Conservation (phyloP, 2,113 vertebrate species). For the Sphaerodactylus townsendi region DNA sequence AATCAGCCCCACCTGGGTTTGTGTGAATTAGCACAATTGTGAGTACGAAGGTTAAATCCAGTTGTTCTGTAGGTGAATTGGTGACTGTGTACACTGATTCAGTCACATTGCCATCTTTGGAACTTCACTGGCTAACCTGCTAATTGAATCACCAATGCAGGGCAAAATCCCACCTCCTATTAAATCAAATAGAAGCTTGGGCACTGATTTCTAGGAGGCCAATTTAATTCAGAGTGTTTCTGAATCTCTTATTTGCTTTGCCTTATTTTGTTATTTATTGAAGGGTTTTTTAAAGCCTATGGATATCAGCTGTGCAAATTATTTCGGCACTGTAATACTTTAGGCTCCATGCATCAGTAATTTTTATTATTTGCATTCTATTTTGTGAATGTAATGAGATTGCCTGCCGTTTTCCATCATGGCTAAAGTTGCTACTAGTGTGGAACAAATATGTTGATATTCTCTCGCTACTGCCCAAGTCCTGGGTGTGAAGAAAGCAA, state of each 20-base stretch:
- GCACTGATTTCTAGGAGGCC: background rate
- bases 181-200: background rate
- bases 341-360: background rate
- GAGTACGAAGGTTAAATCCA: constrained; percentile 25
- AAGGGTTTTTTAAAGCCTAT: background rate
- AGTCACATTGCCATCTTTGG: background rate
- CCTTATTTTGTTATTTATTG: constrained; percentile 32
- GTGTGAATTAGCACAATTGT: background rate
- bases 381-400: constrained; percentile 2
- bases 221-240: constrained; percentile 19
- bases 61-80: background rate
- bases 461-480: constrained; percentile 15
- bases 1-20: background rate
- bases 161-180: background rate
- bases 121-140: background rate
- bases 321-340: background rate
- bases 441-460: constrained; percentile 19
- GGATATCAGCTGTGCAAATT: constrained; percentile 16
- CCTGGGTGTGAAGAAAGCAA: constrained; percentile 9
- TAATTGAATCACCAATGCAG: background rate
- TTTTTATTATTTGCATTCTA: constrained; percentile 25
- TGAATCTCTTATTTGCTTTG: constrained; percentile 45
- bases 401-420: constrained; percentile 22
- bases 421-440: constrained; percentile 32
- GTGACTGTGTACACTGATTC: background rate